Evolutionary conservation across 1,140 invertebrate genomes (phyloP), one percentile per base, ranked within the genome.

Genomic region (Hormaphis cornu): DNA sequence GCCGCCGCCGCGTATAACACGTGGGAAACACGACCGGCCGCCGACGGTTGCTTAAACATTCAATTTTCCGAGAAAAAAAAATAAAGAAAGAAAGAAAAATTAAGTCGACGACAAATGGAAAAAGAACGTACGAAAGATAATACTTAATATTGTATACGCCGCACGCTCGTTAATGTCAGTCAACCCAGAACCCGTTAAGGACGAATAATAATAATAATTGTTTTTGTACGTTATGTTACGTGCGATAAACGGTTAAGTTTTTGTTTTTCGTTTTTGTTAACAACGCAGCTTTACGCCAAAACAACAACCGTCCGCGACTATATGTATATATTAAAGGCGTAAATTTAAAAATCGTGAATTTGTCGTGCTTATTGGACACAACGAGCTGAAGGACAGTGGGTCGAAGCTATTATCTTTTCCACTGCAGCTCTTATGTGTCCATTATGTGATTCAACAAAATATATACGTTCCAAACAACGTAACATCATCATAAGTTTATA

Each of bases 131-230:
- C 37, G 14, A 40, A 18, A n/a, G n/a, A n/a, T n/a, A n/a, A n/a
- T n/a, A n/a, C n/a, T n/a, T n/a, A n/a, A n/a, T n/a, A n/a, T n/a
- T n/a, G n/a, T n/a, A 40, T 7, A 37, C 18, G 14, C 18, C 18
- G 20, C 28, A 24, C 33, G 16, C 12, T 56, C 18, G 37, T 56
- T 37, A 14, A 56, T 35, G 53, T 56, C 53, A 37, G 12, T 22
- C 30, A 35, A 18, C 22, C 26, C 9, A 6, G 24, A 28, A 53
- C 53, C 35, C 30, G 53, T 56, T 56, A 37, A 37, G 53, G 30
- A 16, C 33, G 24, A 56, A 56, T 56, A 56, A 54, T 54, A 56
- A 56, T 56, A 56, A 54, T 54, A 54, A 56, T 53, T 53, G n/a
- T 18, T 53, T 14, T 42, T 42, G 9, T 18, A 53, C n/a, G 6